Percentiles rank a stretch among this genome's conserved stretches.
phyloP scores from a whole-genome alignment of 1,140 invertebrate species.

The Drosophila watanabei region DNA sequence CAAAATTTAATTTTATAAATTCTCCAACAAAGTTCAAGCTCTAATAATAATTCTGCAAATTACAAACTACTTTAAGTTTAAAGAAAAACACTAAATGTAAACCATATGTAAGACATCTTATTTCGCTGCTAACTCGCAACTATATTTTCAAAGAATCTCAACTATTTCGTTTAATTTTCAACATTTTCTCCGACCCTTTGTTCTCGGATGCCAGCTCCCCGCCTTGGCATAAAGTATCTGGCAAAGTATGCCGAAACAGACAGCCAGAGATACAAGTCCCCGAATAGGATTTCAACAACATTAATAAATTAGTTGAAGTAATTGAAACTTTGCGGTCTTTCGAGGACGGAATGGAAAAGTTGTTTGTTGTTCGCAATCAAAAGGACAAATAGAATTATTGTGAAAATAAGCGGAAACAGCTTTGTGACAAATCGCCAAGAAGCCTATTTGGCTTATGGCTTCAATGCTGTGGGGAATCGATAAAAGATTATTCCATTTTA shows the following conservation, averaged over 20 bases:
- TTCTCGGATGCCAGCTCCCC: background rate
- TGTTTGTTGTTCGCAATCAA: constrained; percentile 32
- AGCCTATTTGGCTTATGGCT: constrained; percentile 1
- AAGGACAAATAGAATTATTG: constrained; percentile 50
- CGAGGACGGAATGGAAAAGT: constrained; percentile 37
- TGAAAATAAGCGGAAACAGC: constrained; percentile 48
- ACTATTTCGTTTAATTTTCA: constrained; percentile 36
- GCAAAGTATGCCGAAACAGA: constrained; percentile 17
- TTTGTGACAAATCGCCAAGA: constrained; percentile 35
- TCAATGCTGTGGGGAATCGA: constrained; percentile 42
- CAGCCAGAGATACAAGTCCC: constrained; percentile 25
- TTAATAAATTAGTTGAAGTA: constrained; percentile 69
- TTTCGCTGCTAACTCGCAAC: too few relatives aligned
- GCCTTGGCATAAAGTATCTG: constrained; percentile 12
- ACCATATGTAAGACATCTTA: background rate
- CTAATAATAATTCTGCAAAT: background rate
- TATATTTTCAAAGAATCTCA: constrained; percentile 2
- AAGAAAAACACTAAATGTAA: background rate
- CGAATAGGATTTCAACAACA: constrained; percentile 47
- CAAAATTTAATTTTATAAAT: too few relatives aligned
- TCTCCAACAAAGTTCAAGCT: background rate
- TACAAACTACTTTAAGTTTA: background rate
- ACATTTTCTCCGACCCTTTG: constrained; percentile 8
- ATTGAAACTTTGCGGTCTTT: constrained; percentile 58
- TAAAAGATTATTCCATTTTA: constrained; percentile 42